Percentiles rank a stretch among this genome's conserved stretches.
Evolutionary conservation across 1,140 invertebrate species (phyloP).

Genomic region (Pogonomyrmex barbatus): DNA sequence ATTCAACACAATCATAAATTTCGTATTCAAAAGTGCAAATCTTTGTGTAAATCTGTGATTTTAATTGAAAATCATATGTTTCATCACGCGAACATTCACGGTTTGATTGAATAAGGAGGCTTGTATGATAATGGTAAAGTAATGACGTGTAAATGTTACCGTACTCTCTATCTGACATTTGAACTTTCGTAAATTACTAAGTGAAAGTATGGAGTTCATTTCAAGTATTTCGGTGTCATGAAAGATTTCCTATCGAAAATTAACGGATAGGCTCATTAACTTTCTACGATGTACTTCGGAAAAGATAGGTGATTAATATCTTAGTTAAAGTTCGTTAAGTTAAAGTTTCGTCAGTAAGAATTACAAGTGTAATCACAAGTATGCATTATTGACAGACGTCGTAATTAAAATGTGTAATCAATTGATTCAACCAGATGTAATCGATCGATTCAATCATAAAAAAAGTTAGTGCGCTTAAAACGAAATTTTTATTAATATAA

Average conservation of each 20-base stretch:
- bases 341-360: neutral
- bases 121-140: slow-evolving; percentile 36
- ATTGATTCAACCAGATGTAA: neutral
- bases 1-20: neutral
- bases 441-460: neutral
- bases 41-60: slow-evolving; percentile 1
- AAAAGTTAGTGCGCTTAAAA: neutral
- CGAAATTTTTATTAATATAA: neutral
- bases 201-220: slow-evolving; percentile 65
- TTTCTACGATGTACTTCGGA: neutral
- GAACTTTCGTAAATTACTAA: slow-evolving; percentile 64
- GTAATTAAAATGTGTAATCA: neutral
- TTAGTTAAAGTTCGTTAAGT: neutral
- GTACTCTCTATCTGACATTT: slow-evolving; percentile 65
- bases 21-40: neutral
- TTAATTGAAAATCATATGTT: slow-evolving; percentile 9
- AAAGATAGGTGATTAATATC: neutral
- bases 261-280: neutral
- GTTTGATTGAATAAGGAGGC: slow-evolving; percentile 49
- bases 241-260: slow-evolving; percentile 6
- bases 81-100: neutral
- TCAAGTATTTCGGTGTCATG: slow-evolving; percentile 1
- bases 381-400: neutral
- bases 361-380: neutral
- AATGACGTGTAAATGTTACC: slow-evolving; percentile 68